A percentile compares a stretch with the other conserved stretches of the same genome.
phyloP scores from a whole-genome alignment of 2,888 invertebrate species.

The Eremobia ochroleuca region DNA sequence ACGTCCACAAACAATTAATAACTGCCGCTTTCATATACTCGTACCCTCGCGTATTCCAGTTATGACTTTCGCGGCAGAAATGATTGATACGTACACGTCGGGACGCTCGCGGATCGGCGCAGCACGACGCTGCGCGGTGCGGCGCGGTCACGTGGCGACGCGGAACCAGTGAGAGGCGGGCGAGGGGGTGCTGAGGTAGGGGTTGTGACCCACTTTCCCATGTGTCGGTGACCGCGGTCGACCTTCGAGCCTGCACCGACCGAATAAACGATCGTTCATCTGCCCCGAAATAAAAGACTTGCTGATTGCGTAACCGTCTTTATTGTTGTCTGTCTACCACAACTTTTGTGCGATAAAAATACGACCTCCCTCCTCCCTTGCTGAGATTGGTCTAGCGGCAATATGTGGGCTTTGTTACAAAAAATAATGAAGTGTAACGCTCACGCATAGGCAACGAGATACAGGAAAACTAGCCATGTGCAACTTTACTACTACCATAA shows the following conservation, averaged over 20 bases:
- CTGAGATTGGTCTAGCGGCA: constrained; percentile 5
- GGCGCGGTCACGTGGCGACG: constrained; percentile 69
- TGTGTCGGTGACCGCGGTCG: constrained; percentile 88
- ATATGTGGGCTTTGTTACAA: constrained; percentile 34
- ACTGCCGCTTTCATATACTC: neutral
- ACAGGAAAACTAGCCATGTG: constrained; percentile 64
- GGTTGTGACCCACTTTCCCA: constrained; percentile 85
- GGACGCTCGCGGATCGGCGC: neutral
- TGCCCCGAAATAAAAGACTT: constrained; percentile 80
- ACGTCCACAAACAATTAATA: constrained; percentile 3
- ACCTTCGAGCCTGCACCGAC: constrained; percentile 88
- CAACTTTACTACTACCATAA: constrained; percentile 67
- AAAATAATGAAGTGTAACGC: constrained; percentile 55
- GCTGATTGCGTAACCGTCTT: constrained; percentile 79
- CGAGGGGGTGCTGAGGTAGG: constrained; percentile 71
- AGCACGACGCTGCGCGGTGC: constrained; percentile 1
- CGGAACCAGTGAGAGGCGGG: constrained; percentile 43
- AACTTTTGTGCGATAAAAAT: constrained; percentile 47
- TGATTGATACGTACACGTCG: constrained; percentile 32
- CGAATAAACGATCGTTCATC: constrained; percentile 79
- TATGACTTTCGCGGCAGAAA: constrained; percentile 23
- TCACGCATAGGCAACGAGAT: constrained; percentile 43
- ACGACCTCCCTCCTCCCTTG: neutral
- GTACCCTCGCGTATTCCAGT: constrained; percentile 4
- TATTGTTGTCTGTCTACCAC: constrained; percentile 75